Evolutionary conservation across 2,888 invertebrate genomes (phyloP).

Genomic region (Zygogramma bicolorata): DNA sequence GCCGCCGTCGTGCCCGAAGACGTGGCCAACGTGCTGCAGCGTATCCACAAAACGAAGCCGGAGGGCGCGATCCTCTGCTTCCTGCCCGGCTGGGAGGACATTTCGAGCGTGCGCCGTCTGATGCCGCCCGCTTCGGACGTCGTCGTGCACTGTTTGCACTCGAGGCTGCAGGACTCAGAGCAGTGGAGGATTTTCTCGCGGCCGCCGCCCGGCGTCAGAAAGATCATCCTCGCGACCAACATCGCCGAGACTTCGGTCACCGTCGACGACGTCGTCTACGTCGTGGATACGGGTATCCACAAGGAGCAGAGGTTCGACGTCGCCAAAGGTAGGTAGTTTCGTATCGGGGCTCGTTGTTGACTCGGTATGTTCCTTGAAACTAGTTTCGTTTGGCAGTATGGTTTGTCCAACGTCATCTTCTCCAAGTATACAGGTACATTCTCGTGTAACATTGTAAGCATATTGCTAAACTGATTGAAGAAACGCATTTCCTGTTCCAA

Average conservation of each 20-base stretch:
- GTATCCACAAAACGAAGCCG: constrained; percentile 71
- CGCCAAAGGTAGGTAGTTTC: constrained; percentile 63
- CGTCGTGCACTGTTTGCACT: constrained; percentile 53
- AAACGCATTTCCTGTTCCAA: no score
- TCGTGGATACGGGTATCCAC: constrained; percentile 75
- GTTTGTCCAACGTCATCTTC: no score
- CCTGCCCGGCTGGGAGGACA: constrained; percentile 82
- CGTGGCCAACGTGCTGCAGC: constrained; percentile 67
- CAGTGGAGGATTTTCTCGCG: constrained; percentile 72
- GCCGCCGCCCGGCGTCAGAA: constrained; percentile 70
- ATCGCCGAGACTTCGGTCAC: constrained; percentile 82
- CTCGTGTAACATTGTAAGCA: no score
- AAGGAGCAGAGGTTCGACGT: constrained; percentile 71
- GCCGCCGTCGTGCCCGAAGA: constrained; percentile 69
- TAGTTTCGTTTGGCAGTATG: no score
- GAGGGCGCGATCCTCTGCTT: constrained; percentile 81
- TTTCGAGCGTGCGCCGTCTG: constrained; percentile 69
- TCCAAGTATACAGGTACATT: no score
- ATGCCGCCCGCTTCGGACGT: constrained; percentile 47
- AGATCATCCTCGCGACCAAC: constrained; percentile 79
- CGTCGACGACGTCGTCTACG: constrained; percentile 77
- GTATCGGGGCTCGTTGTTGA: not conserved
- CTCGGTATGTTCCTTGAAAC: no score
- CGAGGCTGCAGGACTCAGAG: constrained; percentile 70
- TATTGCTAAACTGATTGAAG: no score